Evolutionary conservation across 2,113 vertebrate species (phyloP).

Genomic region (Heptranchias perlo): DNA sequence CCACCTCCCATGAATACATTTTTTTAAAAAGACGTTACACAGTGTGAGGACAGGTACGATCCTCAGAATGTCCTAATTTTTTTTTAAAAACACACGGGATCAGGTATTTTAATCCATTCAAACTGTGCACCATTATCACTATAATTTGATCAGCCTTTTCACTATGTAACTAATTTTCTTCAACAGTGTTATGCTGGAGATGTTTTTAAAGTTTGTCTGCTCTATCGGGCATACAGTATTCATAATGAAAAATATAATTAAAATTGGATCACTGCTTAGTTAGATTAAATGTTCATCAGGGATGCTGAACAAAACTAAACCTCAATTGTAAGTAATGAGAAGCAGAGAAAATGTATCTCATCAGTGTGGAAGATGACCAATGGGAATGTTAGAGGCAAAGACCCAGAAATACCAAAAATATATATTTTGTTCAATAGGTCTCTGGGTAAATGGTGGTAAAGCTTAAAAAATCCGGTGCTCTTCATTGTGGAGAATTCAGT

Average conservation of each 20-base stretch:
- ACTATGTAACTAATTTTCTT: neutral
- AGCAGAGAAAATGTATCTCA: neutral
- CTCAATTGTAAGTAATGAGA: slow-evolving; percentile 24
- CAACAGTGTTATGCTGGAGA: neutral
- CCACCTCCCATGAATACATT: no score
- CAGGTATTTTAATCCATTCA: slow-evolving; percentile 14
- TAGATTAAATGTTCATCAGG: slow-evolving; percentile 30
- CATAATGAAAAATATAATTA: slow-evolving; percentile 38
- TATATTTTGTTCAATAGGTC: neutral
- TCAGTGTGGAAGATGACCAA: neutral
- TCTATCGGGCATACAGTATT: slow-evolving; percentile 1
- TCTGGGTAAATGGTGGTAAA: neutral
- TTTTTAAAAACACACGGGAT: neutral
- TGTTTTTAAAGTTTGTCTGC: slow-evolving; percentile 18
- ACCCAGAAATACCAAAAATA: neutral
- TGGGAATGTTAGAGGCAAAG: slow-evolving; percentile 3
- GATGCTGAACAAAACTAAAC: neutral
- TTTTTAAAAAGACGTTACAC: neutral
- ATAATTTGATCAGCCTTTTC: neutral
- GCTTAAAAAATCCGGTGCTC: neutral
- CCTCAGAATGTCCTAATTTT: neutral
- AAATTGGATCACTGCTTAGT: slow-evolving; percentile 22
- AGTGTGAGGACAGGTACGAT: neutral
- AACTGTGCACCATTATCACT: neutral
- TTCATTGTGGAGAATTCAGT: neutral